phyloP scores from a whole-genome alignment of 1,140 invertebrate species.

The Bombus superbus region DNA sequence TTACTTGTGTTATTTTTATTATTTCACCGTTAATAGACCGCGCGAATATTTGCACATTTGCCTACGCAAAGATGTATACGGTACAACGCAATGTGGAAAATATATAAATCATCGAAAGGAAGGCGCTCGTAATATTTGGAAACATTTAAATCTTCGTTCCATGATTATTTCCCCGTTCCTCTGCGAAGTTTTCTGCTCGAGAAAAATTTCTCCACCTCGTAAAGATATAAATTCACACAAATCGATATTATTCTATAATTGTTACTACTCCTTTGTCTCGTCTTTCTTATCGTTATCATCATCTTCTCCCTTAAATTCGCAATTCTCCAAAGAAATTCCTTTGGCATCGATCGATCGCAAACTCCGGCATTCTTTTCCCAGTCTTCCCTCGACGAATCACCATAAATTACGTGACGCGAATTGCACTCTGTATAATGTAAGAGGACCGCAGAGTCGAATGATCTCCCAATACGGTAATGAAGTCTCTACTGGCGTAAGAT shows the following conservation, averaged over 20 bases:
- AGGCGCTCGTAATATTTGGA: background rate
- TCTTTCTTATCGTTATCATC: background rate
- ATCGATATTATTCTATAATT: background rate
- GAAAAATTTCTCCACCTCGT: background rate
- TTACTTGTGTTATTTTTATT: background rate
- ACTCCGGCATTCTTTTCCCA: background rate
- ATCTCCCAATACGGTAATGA: conserved; percentile 16
- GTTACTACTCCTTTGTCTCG: background rate
- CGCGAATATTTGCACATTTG: too few relatives aligned
- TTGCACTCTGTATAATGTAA: background rate
- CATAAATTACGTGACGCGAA: background rate
- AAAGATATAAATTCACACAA: background rate
- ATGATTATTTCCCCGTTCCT: rapidly evolving
- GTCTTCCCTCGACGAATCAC: background rate
- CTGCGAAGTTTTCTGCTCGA: background rate
- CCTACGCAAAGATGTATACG: too few relatives aligned
- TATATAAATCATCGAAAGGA: too few relatives aligned
- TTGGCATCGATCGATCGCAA: background rate
- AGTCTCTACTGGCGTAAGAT: background rate
- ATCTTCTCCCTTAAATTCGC: background rate
- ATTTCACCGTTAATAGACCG: too few relatives aligned
- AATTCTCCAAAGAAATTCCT: background rate
- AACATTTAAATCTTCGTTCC: background rate
- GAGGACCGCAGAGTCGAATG: background rate
- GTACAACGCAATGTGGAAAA: too few relatives aligned